Evolutionary conservation across 2,113 vertebrate species (phyloP).

Genomic region (Columba janthina): DNA sequence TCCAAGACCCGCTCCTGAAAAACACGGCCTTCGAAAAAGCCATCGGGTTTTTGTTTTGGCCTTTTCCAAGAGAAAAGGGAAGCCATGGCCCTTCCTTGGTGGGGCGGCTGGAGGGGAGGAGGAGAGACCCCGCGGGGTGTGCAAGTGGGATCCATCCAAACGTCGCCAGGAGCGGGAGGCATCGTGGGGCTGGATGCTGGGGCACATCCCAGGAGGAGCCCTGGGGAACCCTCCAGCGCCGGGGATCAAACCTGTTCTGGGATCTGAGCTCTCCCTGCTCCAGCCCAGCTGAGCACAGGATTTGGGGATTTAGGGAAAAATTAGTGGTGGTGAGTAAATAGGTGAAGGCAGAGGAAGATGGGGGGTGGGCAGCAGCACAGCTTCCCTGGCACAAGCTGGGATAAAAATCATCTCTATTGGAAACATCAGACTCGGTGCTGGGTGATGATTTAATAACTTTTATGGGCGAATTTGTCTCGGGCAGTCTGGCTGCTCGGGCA

Average conservation of each 20-base stretch:
- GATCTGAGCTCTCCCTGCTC: not conserved
- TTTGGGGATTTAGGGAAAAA: not conserved
- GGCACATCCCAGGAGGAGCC: not conserved
- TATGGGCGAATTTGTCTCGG: conserved; percentile 10
- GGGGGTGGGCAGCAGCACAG: not conserved
- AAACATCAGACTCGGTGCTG: conserved; percentile 27
- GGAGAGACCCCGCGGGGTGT: not conserved
- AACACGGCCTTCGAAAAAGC: not conserved
- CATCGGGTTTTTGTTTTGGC: not conserved
- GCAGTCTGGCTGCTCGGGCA: conserved; percentile 1
- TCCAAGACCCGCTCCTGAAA: not conserved
- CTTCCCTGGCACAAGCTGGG: not conserved
- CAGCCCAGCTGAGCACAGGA: not conserved
- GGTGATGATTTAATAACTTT: conserved; percentile 64
- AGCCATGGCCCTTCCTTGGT: not conserved
- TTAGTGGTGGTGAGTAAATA: not conserved
- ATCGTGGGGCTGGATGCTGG: not conserved
- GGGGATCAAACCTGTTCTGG: not conserved
- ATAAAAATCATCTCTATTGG: conserved; percentile 50
- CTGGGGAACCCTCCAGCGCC: not conserved
- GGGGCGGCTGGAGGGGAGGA: not conserved
- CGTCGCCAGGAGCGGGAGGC: rapidly evolving
- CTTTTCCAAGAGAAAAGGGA: not conserved
- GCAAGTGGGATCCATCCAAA: not conserved
- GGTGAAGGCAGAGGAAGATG: not conserved